Percentiles rank a stretch among this genome's conserved stretches.
Conservation (phyloP, 2,888 invertebrate species). For the Boloria selene region DNA sequence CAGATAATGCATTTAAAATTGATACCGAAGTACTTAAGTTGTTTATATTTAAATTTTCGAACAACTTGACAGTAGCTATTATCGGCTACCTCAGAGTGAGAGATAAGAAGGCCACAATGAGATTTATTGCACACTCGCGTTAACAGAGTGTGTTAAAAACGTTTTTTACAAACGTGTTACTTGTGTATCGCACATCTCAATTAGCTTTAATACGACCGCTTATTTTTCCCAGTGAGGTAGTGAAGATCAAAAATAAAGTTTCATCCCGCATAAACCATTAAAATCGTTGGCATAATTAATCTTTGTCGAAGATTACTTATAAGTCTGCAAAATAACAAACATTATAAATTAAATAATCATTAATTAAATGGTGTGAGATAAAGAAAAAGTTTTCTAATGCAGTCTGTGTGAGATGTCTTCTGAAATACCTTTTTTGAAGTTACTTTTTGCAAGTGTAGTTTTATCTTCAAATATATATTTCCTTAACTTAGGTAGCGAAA, state of each 20-base stretch:
- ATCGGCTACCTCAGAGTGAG: constrained; percentile 67
- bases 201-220: constrained; percentile 62
- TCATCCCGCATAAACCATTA: constrained; percentile 41
- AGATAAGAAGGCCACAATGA: constrained; percentile 73
- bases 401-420: no score
- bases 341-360: constrained; percentile 16
- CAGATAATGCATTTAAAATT: constrained; percentile 48
- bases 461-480: no score
- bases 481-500: no score
- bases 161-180: constrained; percentile 57
- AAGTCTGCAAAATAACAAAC: background rate
- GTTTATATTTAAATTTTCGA: constrained; percentile 74
- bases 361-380: no score
- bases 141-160: constrained; percentile 60
- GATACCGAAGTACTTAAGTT: constrained; percentile 56
- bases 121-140: constrained; percentile 75
- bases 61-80: constrained; percentile 63
- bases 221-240: constrained; percentile 47
- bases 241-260: background rate
- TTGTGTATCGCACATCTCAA: constrained; percentile 65
- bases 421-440: no score
- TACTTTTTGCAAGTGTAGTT: no score
- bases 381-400: no score
- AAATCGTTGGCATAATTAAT: constrained; percentile 33
- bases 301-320: constrained; percentile 3